Evolutionary conservation across 2,888 invertebrate species (phyloP).

Genomic region (Mylabris sibirica): DNA sequence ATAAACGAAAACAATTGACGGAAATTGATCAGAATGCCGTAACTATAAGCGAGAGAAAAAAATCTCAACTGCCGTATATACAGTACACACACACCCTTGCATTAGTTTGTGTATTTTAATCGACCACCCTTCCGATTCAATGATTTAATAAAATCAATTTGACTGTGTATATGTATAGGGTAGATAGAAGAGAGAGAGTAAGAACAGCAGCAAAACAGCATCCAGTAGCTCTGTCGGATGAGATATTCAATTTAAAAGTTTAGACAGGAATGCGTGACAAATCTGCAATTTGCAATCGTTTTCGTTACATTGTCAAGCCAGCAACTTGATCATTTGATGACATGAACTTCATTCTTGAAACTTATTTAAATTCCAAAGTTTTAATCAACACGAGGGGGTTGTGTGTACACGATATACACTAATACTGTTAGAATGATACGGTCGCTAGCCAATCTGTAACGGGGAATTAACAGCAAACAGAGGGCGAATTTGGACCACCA

Average conservation of each 20-base stretch:
- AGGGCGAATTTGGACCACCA: background rate
- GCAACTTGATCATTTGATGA: conserved; percentile 46
- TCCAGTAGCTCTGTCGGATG: conserved; percentile 17
- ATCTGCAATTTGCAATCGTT: conserved; percentile 60
- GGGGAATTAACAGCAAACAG: conserved; percentile 1
- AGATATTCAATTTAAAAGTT: conserved; percentile 61
- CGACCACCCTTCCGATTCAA: conserved; percentile 49
- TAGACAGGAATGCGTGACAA: conserved; percentile 58
- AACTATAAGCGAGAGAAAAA: background rate
- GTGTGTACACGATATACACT: conserved; percentile 12
- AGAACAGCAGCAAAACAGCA: background rate
- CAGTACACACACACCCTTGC: background rate
- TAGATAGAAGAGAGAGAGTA: background rate
- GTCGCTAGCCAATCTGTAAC: conserved; percentile 15
- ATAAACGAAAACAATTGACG: background rate
- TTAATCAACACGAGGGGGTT: conserved; percentile 45
- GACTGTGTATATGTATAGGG: conserved; percentile 39
- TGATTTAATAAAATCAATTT: conserved; percentile 56
- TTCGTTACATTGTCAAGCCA: conserved; percentile 37
- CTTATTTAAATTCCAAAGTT: conserved; percentile 58
- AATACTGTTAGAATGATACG: conserved; percentile 15
- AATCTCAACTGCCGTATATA: background rate
- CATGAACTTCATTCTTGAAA: conserved; percentile 53
- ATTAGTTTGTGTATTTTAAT: conserved; percentile 7
- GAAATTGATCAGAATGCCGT: background rate